These are phyloP conservation scores for Neosilurus hyrtlii DNA, from an alignment of 2,797 vertebrate genomes.

Conservation along the genomic window DNA sequence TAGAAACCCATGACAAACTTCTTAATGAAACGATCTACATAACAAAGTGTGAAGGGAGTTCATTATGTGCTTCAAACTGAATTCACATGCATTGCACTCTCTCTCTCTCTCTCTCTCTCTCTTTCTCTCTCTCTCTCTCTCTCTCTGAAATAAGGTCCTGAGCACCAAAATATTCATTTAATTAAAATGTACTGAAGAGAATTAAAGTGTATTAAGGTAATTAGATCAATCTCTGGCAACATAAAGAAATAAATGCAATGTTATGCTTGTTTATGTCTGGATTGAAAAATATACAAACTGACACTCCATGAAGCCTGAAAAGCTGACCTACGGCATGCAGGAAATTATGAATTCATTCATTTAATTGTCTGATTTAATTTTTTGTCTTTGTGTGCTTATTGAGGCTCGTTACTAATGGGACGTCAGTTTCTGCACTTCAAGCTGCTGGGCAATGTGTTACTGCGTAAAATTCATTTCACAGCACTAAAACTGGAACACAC, in stretches of 20 bases:
- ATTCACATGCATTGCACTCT: not conserved
- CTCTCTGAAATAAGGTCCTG: not conserved
- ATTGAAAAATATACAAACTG: not conserved
- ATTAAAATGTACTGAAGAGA: constrained; percentile 8
- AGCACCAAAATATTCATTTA: not conserved
- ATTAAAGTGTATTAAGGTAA: constrained; percentile 15
- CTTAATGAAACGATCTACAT: not conserved
- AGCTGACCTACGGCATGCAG: not conserved
- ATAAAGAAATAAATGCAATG: constrained; percentile 8
- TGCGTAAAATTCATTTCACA: not conserved
- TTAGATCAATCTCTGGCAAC: constrained; percentile 1
- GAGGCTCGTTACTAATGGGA: not conserved
- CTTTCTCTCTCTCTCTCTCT: too few relatives aligned
- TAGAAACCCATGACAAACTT: not conserved
- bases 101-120: too few relatives aligned
- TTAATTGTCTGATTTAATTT: not conserved
- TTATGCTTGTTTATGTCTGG: not conserved
- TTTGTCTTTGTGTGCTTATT: not conserved
- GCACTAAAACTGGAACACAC: not conserved
- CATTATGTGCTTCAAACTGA: not conserved
- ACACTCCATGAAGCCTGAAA: not conserved
- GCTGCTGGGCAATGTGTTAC: not conserved
- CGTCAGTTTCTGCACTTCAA: not conserved
- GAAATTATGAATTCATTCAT: not conserved
- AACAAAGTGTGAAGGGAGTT: not conserved